phyloP scores from a whole-genome alignment of 1,140 invertebrate genomes.

The Oreohelix idahoensis region DNA sequence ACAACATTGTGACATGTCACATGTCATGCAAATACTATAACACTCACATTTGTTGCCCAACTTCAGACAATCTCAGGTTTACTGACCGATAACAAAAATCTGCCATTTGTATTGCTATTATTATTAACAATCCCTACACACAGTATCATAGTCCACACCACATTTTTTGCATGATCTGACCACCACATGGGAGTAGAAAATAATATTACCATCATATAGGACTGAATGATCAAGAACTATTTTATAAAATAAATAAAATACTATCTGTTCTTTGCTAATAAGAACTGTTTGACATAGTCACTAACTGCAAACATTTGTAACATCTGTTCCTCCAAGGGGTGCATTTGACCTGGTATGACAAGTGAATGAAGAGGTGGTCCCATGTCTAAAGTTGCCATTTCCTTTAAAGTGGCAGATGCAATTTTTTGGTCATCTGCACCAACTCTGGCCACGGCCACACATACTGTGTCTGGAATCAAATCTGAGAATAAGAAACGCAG shows the following conservation, averaged over 20 bases:
- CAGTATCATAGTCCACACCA: too few species aligned
- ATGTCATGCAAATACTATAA: too few species aligned
- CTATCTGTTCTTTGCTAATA: background rate
- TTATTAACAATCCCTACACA: too few species aligned
- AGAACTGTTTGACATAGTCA: constrained; percentile 40
- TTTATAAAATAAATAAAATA: background rate
- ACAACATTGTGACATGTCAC: too few species aligned
- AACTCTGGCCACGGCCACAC: constrained; percentile 90
- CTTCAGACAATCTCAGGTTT: too few species aligned
- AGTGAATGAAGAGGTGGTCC: constrained; percentile 94
- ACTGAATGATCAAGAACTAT: too few species aligned
- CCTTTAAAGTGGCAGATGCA: constrained; percentile 79
- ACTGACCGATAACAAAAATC: too few species aligned
- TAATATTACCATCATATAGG: too few species aligned
- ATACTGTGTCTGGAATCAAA: constrained; percentile 76
- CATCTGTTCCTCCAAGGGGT: constrained; percentile 94
- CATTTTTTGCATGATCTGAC: too few species aligned
- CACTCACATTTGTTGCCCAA: too few species aligned
- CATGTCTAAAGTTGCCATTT: constrained; percentile 85
- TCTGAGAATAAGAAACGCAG: constrained; percentile 52
- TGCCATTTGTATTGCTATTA: too few species aligned
- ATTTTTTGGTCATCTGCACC: constrained; percentile 90
- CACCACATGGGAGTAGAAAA: too few species aligned
- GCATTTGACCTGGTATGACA: constrained; percentile 87
- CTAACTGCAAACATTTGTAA: constrained; percentile 74